A percentile compares a stretch with the other conserved stretches of the same genome.
These are phyloP conservation scores for Eulemur rufifrons DNA, from an alignment of 2,113 vertebrate genomes.

Conservation along the genomic window DNA sequence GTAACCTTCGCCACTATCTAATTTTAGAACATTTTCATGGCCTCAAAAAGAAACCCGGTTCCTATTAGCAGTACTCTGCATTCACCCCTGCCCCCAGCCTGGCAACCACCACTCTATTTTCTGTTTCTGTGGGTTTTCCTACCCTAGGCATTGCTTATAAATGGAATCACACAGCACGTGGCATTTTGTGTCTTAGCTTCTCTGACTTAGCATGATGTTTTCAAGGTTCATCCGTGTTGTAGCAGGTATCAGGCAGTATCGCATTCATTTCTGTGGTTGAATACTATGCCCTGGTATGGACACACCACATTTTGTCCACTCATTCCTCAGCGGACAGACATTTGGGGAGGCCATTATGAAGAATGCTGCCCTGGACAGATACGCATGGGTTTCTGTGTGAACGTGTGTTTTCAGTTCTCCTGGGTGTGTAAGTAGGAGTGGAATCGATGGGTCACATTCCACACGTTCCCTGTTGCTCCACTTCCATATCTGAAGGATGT, in stretches of 20 bases:
- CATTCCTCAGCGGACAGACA: no score
- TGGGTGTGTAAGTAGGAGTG: background rate
- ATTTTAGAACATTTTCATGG: background rate
- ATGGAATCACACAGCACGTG: background rate
- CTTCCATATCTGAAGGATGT: background rate
- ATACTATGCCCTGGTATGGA: no score
- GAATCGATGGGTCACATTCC: background rate
- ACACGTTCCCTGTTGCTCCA: background rate
- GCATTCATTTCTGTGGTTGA: background rate
- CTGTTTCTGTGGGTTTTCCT: background rate
- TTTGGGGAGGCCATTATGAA: background rate
- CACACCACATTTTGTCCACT: background rate
- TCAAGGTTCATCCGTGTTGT: background rate
- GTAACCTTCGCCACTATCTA: background rate
- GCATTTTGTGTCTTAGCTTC: background rate
- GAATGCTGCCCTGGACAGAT: background rate
- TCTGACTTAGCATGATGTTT: background rate
- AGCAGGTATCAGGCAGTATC: background rate
- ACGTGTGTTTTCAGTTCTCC: background rate
- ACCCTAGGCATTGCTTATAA: background rate
- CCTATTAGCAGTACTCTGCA: background rate
- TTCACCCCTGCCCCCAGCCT: background rate
- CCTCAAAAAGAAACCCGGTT: background rate
- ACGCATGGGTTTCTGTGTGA: rapidly evolving
- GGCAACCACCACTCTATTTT: background rate